Evolutionary conservation across 2,797 vertebrate genomes (phyloP), one percentile per base, ranked within the genome.

Genomic region (Cynopterus sphinx): DNA sequence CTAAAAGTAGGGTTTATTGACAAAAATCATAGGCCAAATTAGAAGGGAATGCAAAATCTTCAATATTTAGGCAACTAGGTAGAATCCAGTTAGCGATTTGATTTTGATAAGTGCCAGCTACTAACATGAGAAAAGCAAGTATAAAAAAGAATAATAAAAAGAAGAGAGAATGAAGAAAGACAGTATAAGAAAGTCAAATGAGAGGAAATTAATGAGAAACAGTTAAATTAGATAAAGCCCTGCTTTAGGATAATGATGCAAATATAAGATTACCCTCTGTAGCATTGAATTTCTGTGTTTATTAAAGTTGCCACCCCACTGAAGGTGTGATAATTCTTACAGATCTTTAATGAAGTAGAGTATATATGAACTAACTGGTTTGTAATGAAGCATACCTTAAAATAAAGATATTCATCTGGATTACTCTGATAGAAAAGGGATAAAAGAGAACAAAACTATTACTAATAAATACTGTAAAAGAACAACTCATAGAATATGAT

Each of bases 341-440:
- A 65, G 41, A n/a, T 12, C 12, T 92, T 36, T 84, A 59, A 24
- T 53, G 39, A 91, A 21, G 28, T 46, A 41, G 31, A 74, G 10
- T 74, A 22, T 1, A 49, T 46, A 7, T 96, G 43, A 31, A 17
- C 43, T 86, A 91, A 68, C 6, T 39, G 15, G 24, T 61, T 83
- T 89, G 36, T 94, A 65, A 61, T 86, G 10, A 95, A 65, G 24
- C 78, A 94, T 53, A 51, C 28, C 92, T 74, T 87, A 61, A 87
- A 43, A 43, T 94, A 63, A 87, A 95, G 53, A 83, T 31, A n/a
- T n/a, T 39, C 49, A 70, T 88, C 19, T 90, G 39, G 86, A 24
- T 24, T 11, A 17, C 36, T 96, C 84, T 74, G 2, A 93, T 15
- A 73, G 78, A 90, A 88, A 39, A 22, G 5, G 15, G 41, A 53